phyloP scores from a whole-genome alignment of 2,888 invertebrate species.

The Dasysyrphus tricinctus region DNA sequence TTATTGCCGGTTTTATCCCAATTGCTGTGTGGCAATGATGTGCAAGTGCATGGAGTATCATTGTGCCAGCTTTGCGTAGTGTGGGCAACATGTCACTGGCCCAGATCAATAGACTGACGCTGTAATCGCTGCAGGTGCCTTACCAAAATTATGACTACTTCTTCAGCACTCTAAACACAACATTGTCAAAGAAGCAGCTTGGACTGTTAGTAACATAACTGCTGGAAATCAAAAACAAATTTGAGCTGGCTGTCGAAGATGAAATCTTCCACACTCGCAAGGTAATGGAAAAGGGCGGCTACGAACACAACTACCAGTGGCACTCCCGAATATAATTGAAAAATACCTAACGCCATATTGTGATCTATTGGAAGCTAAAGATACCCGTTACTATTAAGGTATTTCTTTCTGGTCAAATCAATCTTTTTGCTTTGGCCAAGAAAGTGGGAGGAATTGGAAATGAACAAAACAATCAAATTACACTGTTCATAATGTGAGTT shows the following conservation, averaged over 20 bases:
- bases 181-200: conserved; percentile 85
- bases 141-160: conserved; percentile 87
- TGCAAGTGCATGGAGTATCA: conserved; percentile 90
- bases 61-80: conserved; percentile 94
- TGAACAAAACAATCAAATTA: too few relatives aligned
- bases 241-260: conserved; percentile 90
- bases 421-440: conserved; percentile 90
- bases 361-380: conserved; percentile 89
- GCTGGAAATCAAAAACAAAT: conserved; percentile 94
- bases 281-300: conserved; percentile 88
- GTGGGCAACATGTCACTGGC: conserved; percentile 97
- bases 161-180: conserved; percentile 85
- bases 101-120: conserved; percentile 93
- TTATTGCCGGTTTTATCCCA: conserved; percentile 90
- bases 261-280: conserved; percentile 80
- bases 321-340: conserved; percentile 89
- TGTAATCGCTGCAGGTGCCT: conserved; percentile 90
- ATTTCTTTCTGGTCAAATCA: conserved; percentile 90
- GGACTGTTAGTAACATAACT: conserved; percentile 97
- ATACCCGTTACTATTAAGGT: conserved; percentile 92
- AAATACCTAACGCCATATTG: conserved; percentile 90
- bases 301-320: conserved; percentile 97
- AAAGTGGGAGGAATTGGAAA: conserved; percentile 91
- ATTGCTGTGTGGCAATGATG: conserved; percentile 89
- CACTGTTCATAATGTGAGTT: too few relatives aligned